Percentiles rank a stretch among this genome's conserved stretches.
Conservation (phyloP, 2,797 vertebrate species). For the Nasua narica region DNA sequence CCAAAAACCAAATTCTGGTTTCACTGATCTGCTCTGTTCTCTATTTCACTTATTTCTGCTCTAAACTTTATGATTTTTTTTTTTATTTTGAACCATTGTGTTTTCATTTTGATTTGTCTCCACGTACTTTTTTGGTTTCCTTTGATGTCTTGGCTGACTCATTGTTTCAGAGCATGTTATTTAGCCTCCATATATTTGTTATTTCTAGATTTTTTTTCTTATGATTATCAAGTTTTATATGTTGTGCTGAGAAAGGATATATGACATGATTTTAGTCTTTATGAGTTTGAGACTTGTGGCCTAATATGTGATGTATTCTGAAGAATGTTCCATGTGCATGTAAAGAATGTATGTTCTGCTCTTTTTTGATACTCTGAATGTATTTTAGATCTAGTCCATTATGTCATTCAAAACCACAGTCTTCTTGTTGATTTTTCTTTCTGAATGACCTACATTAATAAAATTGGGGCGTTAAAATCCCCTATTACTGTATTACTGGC, state of each 20-base stretch:
- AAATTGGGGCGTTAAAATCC: background rate
- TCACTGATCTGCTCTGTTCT: too few species aligned
- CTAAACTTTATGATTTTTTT: too few species aligned
- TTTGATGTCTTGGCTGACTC: too few species aligned
- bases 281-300: background rate
- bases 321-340: background rate
- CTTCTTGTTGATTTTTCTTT: background rate
- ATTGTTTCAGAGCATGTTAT: background rate
- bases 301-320: too few species aligned
- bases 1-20: too few species aligned
- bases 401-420: background rate
- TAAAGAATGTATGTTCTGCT: background rate
- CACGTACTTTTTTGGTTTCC: too few species aligned
- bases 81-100: too few species aligned
- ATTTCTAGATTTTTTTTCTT: background rate
- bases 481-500: background rate
- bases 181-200: background rate
- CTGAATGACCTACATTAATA: background rate
- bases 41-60: too few species aligned
- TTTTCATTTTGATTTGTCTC: too few species aligned
- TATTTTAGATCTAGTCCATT: background rate
- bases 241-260: background rate
- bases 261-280: background rate
- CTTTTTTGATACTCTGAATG: background rate
- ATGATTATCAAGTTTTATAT: background rate